A percentile compares a stretch with the other conserved stretches of the same genome.
phyloP scores from a whole-genome alignment of 1,140 invertebrate genomes.

The Atta cephalotes region DNA sequence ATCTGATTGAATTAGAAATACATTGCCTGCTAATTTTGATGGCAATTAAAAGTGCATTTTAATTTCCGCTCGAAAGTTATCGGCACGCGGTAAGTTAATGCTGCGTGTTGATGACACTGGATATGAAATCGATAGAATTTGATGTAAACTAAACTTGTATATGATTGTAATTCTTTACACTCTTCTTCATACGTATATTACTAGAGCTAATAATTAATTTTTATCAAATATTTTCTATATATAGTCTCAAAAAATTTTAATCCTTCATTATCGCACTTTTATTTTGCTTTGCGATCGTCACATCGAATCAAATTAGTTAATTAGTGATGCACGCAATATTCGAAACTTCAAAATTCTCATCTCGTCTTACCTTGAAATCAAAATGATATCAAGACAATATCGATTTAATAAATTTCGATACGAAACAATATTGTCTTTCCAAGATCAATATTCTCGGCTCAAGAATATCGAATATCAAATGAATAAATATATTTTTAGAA shows the following conservation, averaged over 20 bases:
- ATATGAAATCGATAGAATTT: not conserved
- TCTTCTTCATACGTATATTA: not conserved
- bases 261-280: no score
- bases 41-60: conserved; percentile 16
- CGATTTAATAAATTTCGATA: no score
- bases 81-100: not conserved
- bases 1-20: conserved; percentile 35
- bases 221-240: not conserved
- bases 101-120: not conserved
- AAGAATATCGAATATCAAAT: no score
- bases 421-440: no score
- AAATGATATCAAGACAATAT: no score
- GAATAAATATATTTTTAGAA: no score
- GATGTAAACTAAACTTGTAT: not conserved
- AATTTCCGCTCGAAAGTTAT: not conserved
- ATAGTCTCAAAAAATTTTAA: not conserved
- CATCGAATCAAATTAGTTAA: no score
- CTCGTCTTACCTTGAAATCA: no score
- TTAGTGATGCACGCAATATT: no score
- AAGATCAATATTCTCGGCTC: no score
- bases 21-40: conserved; percentile 15
- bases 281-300: no score
- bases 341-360: no score
- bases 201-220: not conserved
- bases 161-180: not conserved